Evolutionary conservation across 2,797 vertebrate genomes (phyloP).

Genomic region (Myotis vivesi): DNA sequence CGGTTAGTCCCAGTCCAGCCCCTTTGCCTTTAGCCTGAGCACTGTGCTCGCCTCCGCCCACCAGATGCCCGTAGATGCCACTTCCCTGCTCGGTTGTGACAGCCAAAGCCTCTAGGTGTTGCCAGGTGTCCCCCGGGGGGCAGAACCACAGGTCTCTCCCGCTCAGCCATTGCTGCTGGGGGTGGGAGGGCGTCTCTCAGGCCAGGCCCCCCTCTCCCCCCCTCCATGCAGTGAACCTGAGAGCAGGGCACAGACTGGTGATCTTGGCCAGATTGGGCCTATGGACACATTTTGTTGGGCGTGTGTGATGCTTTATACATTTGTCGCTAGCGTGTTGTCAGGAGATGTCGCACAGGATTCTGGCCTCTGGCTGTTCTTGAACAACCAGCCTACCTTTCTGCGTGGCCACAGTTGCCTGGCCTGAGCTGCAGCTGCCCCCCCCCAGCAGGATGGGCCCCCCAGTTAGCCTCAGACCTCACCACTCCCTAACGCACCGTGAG

Average conservation of each 20-base stretch:
- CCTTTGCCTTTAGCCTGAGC: neutral
- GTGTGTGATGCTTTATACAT: neutral
- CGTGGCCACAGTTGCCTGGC: rapidly evolving
- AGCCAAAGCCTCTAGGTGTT: neutral
- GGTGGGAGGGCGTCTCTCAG: neutral
- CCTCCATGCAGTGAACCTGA: neutral
- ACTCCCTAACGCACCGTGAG: rapidly evolving
- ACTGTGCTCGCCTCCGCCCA: neutral
- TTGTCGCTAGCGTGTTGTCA: neutral
- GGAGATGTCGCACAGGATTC: neutral
- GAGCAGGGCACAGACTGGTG: neutral
- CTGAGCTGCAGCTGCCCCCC: neutral
- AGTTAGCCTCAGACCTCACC: neutral
- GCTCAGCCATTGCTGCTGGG: neutral
- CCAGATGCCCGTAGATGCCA: rapidly evolving
- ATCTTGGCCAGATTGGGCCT: neutral
- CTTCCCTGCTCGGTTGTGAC: neutral
- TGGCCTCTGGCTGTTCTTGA: neutral
- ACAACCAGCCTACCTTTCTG: neutral
- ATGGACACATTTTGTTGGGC: rapidly evolving
- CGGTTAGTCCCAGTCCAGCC: neutral
- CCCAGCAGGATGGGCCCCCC: rapidly evolving
- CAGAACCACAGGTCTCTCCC: neutral
- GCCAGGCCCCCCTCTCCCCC: rapidly evolving
- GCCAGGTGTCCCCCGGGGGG: neutral